Base-by-base conservation (phyloP, 2,797 vertebrate species). In the Aplochiton taeniatus region DNA sequence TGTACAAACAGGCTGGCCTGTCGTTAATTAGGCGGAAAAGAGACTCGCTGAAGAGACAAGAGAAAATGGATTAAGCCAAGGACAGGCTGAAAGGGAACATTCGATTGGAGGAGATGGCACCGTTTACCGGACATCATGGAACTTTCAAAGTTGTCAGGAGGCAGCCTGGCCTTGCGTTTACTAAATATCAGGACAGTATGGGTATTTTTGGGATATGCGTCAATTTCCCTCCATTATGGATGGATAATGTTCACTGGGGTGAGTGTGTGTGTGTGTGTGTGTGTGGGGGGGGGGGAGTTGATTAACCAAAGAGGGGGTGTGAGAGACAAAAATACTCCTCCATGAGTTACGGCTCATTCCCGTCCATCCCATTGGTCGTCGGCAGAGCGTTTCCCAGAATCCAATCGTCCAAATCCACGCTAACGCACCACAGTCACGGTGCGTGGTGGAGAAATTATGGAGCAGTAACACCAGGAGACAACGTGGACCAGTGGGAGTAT, bases 1-100 rank as follows among this genome's bases (percentile, higher is more conserved):
- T 77, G 71, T 76, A 85, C 85, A 90, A 92, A 89, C 85, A 90
- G 83, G 72, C 54, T 73, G 58, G 74, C 74, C 79, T 90, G 82
- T 86, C 85, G 87, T 84, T 90, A 91, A 90, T 92, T 89, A 89
- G 86, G 76, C 72, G 81, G 79, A 80, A 81, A 83, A 6, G 12
- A 58, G 20, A 52, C 41, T 31, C 13, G n/a, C 46, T 19, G 1
- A 55, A 56, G 51, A 45, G 17, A 45, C 49, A 63, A 11, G 64
- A 69, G 69, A 82, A 63, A 83, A 85, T 82, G 63, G 81, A 87
- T 89, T 75, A 68, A 82, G 70, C 72, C 72, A 73, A 81, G 68
- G 80, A 68, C 56, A 47, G 61, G 73, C 31, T 65, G 63, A 58
- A 64, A 72, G 63, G 72, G 73, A 82, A 56, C 13, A n/a, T 83